A percentile compares a stretch with the other conserved stretches of the same genome.
Conservation (phyloP, 1,140 invertebrate genomes). For the Papilio aristodemus region DNA sequence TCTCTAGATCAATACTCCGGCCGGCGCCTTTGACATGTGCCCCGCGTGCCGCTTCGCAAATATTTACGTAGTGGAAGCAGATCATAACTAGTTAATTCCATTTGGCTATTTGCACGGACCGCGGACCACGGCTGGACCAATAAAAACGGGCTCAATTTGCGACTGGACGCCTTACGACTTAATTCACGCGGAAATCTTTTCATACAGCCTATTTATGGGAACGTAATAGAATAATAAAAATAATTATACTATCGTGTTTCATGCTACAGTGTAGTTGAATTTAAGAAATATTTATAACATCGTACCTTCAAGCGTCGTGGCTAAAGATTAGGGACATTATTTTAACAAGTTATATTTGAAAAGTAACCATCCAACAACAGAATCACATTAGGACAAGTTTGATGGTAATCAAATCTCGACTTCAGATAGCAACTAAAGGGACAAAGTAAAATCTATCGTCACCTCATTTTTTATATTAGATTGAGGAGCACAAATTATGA, state of each 20-base stretch:
- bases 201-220: neutral
- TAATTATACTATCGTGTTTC: neutral
- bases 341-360: no score
- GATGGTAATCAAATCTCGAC: no score
- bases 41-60: slow-evolving; percentile 74
- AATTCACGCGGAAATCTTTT: slow-evolving; percentile 41
- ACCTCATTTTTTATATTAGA: no score
- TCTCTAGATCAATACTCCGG: slow-evolving; percentile 79
- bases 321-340: no score
- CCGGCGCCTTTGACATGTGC: slow-evolving; percentile 77
- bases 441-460: no score
- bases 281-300: neutral
- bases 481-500: no score
- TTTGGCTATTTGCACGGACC: slow-evolving; percentile 57
- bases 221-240: neutral
- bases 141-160: slow-evolving; percentile 57
- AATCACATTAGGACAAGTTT: no score
- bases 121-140: slow-evolving; percentile 39
- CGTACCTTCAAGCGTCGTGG: no score
- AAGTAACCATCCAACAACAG: no score
- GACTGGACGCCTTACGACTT: slow-evolving; percentile 49
- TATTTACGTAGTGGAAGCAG: slow-evolving; percentile 78
- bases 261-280: neutral
- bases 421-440: no score
- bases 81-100: slow-evolving; percentile 79